A percentile compares a stretch with the other conserved stretches of the same genome.
phyloP scores from a whole-genome alignment of 2,797 vertebrate genomes.

The Gastrophryne carolinensis region DNA sequence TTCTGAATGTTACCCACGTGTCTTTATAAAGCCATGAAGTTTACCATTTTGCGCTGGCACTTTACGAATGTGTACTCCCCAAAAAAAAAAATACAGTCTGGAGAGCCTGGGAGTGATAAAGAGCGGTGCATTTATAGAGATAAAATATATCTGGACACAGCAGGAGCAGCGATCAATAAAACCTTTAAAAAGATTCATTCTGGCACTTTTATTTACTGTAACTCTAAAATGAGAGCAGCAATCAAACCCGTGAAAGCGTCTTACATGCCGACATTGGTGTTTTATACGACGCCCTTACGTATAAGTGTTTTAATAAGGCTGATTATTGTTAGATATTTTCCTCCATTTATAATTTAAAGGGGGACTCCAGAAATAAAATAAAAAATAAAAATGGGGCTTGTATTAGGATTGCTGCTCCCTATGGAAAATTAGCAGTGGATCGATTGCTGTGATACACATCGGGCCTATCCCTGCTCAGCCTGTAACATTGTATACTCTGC shows the following conservation, averaged over 20 bases:
- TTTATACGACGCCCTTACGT: no score
- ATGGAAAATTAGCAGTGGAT: no score
- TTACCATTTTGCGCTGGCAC: neutral
- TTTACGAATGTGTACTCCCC: neutral
- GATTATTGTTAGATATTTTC: no score
- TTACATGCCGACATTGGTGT: neutral
- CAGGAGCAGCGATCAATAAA: neutral
- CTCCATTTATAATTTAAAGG: no score
- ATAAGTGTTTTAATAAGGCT: no score
- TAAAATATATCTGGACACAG: neutral
- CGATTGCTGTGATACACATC: no score
- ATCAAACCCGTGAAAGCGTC: neutral
- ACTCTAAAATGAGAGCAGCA: neutral
- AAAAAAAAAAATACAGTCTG: neutral
- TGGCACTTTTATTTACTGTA: neutral
- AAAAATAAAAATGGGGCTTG: no score
- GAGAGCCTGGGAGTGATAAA: neutral
- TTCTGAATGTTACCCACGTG: neutral
- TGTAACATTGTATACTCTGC: no score
- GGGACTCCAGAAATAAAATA: no score
- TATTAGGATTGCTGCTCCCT: no score
- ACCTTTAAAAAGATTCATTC: neutral
- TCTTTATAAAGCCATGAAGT: neutral
- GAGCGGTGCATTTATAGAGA: neutral
- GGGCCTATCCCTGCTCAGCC: no score